Percentiles rank a stretch among this genome's conserved stretches.
phyloP scores from a whole-genome alignment of 2,797 vertebrate genomes.

The Geotrypetes seraphini region DNA sequence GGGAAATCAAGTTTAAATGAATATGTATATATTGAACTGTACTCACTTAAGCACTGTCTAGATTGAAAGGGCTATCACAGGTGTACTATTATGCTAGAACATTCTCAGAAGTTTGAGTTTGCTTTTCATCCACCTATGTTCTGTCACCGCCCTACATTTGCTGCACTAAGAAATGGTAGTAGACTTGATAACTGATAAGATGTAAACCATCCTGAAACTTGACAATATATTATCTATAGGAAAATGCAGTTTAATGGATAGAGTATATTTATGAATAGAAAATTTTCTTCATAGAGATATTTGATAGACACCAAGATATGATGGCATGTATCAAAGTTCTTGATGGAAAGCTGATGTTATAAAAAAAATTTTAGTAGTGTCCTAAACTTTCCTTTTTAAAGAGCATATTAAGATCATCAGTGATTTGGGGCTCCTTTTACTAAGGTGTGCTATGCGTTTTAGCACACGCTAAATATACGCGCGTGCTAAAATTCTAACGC shows the following conservation, averaged over 20 bases:
- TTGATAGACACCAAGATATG: too few species aligned
- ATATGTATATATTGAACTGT: too few species aligned
- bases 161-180: slow-evolving; percentile 4
- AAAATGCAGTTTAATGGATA: too few species aligned
- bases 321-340: slow-evolving; percentile 33
- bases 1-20: too few species aligned
- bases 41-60: too few species aligned
- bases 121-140: slow-evolving; percentile 6
- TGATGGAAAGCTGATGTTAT: slow-evolving; percentile 25
- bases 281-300: too few species aligned
- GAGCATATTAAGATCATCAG: slow-evolving; percentile 23
- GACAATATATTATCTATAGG: slow-evolving; percentile 18
- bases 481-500: too few species aligned
- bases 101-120: slow-evolving; percentile 18
- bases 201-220: slow-evolving; percentile 29
- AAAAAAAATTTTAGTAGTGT: slow-evolving; percentile 20
- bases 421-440: too few species aligned
- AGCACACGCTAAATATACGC: too few species aligned
- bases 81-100: slow-evolving; percentile 9
- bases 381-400: slow-evolving; percentile 24
- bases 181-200: slow-evolving; percentile 16
- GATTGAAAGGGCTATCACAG: slow-evolving; percentile 32
- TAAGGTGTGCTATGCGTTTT: too few species aligned
- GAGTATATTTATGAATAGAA: too few species aligned
- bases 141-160: slow-evolving; percentile 23